A percentile compares a stretch with the other conserved stretches of the same genome.
Conservation (phyloP, 2,888 invertebrate genomes). For the Odontothrips loti region DNA sequence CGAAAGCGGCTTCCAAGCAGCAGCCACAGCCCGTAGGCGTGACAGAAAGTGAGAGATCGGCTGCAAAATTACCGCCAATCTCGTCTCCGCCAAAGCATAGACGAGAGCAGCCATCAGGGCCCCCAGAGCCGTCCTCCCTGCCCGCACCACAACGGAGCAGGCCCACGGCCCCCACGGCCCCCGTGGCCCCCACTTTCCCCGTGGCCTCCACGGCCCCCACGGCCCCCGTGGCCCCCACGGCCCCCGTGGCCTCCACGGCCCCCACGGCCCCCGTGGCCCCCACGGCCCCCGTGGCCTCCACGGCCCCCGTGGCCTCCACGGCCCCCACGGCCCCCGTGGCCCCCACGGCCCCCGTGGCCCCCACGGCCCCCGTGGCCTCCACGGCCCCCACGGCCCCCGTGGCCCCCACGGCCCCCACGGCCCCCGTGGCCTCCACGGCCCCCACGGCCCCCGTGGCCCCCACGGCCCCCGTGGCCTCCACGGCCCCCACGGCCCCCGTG, state of each 20-base stretch:
- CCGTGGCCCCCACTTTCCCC: not conserved
- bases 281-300: not conserved
- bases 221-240: not conserved
- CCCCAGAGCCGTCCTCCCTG: not conserved
- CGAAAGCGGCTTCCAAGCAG: not conserved
- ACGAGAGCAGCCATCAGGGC: not conserved
- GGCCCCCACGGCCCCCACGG: not conserved
- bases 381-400: not conserved
- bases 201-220: no score
- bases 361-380: not conserved
- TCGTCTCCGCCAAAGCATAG: no score
- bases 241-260: not conserved
- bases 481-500: not conserved
- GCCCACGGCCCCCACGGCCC: not conserved
- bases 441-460: not conserved
- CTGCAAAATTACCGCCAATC: not conserved
- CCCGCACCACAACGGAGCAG: not conserved
- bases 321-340: not conserved
- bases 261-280: not conserved
- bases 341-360: not conserved
- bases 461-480: no score
- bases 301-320: not conserved
- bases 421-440: not conserved
- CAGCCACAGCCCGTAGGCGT: not conserved
- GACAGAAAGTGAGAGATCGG: not conserved